Evolutionary conservation across 2,888 invertebrate genomes (phyloP).

Genomic region (Machimus rusticus): DNA sequence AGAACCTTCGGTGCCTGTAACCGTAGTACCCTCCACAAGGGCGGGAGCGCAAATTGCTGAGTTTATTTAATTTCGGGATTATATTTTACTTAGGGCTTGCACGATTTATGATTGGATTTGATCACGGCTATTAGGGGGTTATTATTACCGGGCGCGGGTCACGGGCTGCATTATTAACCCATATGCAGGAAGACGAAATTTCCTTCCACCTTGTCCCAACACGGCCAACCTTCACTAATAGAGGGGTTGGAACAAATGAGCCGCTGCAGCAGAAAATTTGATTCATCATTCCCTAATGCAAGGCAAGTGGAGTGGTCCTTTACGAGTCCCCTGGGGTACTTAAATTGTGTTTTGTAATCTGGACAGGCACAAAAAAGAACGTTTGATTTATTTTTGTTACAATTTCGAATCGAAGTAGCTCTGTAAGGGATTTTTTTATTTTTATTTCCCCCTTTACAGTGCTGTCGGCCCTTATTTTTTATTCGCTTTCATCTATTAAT

Average conservation of each 20-base stretch:
- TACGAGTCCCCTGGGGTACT: slow-evolving; percentile 22
- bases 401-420: neutral
- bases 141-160: slow-evolving; percentile 20
- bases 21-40: neutral
- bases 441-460: neutral
- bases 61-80: slow-evolving; percentile 40
- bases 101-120: slow-evolving; percentile 45
- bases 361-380: neutral
- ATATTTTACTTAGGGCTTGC: slow-evolving; percentile 1
- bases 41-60: slow-evolving; percentile 21
- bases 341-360: slow-evolving; percentile 25
- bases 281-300: slow-evolving; percentile 15
- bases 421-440: neutral
- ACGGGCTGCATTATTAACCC: neutral
- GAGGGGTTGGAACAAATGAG: slow-evolving; percentile 29
- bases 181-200: neutral
- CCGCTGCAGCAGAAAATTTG: slow-evolving; percentile 32
- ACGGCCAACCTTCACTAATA: neutral
- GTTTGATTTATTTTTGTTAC: slow-evolving; percentile 38
- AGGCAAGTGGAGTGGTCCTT: slow-evolving; percentile 14
- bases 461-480: neutral
- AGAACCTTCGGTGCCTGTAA: neutral
- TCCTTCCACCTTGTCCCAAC: neutral
- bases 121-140: slow-evolving; percentile 42
- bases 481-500: neutral